Evolutionary conservation across 1,140 invertebrate species (phyloP), one percentile per base, ranked within the genome.

Genomic region (Lutraria rhynchaena): DNA sequence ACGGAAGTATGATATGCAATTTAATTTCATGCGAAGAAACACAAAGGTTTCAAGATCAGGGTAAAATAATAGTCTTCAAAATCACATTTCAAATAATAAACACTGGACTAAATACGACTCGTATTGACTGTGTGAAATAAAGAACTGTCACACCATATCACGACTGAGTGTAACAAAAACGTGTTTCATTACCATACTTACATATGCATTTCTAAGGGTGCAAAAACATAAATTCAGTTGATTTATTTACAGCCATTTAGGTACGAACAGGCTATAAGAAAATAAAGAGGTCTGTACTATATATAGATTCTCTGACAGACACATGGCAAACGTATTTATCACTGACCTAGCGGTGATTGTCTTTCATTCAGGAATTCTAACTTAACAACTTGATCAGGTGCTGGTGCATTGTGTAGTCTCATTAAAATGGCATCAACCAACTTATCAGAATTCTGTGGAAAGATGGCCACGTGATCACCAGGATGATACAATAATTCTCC

Each of bases 401-500:
- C 94, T 35, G 95, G 95, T 17, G 90, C 90, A 37, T 91, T 92
- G 81, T 95, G 94, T 49, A 98, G 90, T 65, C 95, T 93, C 24
- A 94, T 92, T 7, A 99, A 89, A 69, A 98, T 94, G 24, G 94
- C 95, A 46, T 98, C 95, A 0, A 99, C 97, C 19, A 98, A 89
- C 77, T 96, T 95, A 15, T 92, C 89, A 57, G 95, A 93, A 92
- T 99, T 99, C 74, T 95, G 91, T 99, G 98, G 93, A 99, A 98
- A 96, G 41, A 99, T 96, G 29, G 97, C 98, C 3, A 99, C 94
- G 91, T 99, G 98, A 93, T 99, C 98, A 0, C 98, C 98, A 0
- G 97, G 97, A 70, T 95, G 94, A 87, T 98, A 98, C 19, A 87
- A 84, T 5, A 94, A 83, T 37, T 91, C 89, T 27, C 19, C 46